Base-by-base conservation (phyloP, 2,113 vertebrate genomes). In the Anhinga rufa region DNA sequence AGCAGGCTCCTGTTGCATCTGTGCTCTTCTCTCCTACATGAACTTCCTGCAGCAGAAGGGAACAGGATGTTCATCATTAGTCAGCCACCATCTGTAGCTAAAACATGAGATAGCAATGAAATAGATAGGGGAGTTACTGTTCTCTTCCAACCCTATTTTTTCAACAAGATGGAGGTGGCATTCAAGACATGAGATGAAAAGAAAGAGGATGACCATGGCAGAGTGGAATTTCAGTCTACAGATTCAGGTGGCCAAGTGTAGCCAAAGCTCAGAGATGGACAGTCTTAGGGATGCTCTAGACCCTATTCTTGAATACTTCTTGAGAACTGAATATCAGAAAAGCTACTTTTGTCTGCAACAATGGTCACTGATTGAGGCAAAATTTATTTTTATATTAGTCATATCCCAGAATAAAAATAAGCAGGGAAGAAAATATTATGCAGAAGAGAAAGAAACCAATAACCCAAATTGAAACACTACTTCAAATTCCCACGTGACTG, bases 41-140 rank as follows among this genome's bases (percentile, higher is more conserved):
- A 81, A 76, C 81, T 95, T 96, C 92, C 90, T 90, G 78, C 24
- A 94, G 58, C 92, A 90, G 17, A 36, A 85, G 44, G 70, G 92
- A 95, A 93, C 93, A 82, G 92, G 87, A 89, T 48, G 92, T 82
- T 85, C 93, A 76, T 40, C 78, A 18, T 88, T 65, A 85, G 70
- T 71, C 86, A 87, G 62, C 12, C 84, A 82, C 94, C 82, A 96
- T 95, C 93, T 94, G 93, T 14, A 77, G 78, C 90, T 77, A 85
- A 87, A 94, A n/a, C 40, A 49, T 96, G 87, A 95, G 81, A 95
- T 77, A 82, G 82, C 66, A 77, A 14, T 21, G 36, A 62, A 85
- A 70, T 40, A 49, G 12, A 74, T 22, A 88, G 29, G 12, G 32
- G 48, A 91, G 11, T 36, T 86, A 22, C 66, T 75, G 15, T 70